Conservation (phyloP, 2,888 invertebrate species). For the Euzetes globulus region DNA sequence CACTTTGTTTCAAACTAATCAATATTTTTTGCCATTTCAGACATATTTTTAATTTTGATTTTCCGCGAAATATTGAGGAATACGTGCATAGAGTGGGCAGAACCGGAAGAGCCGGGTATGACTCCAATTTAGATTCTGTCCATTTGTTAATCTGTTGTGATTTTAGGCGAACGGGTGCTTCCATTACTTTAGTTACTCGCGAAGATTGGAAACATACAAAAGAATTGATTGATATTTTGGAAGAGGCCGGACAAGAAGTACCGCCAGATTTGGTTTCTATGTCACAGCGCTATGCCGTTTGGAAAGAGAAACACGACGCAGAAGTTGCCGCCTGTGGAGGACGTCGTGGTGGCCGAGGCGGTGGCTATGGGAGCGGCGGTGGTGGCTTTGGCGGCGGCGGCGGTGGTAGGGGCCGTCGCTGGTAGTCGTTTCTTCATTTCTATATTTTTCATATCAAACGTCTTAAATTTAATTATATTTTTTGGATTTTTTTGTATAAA, state of each 20-base stretch:
- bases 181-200: slow-evolving; percentile 68
- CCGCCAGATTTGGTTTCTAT: slow-evolving; percentile 66
- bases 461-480: background rate
- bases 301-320: slow-evolving; percentile 53
- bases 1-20: background rate
- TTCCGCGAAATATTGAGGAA: slow-evolving; percentile 87
- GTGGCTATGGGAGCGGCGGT: background rate
- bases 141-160: background rate
- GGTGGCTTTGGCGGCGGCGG: no score
- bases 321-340: slow-evolving; percentile 44
- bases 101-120: slow-evolving; percentile 77
- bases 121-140: background rate
- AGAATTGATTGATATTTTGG: slow-evolving; percentile 72
- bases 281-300: slow-evolving; percentile 64
- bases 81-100: slow-evolving; percentile 94
- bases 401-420: background rate
- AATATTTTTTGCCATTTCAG: slow-evolving; percentile 46
- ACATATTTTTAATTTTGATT: slow-evolving; percentile 86
- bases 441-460: background rate
- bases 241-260: slow-evolving; percentile 76
- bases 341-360: slow-evolving; percentile 26
- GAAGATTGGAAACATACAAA: slow-evolving; percentile 73
- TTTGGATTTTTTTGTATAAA: background rate
- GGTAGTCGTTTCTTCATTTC: background rate
- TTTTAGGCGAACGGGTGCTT: slow-evolving; percentile 60